Base-by-base conservation (phyloP, 2,113 vertebrate genomes). In the Scomber scombrus region DNA sequence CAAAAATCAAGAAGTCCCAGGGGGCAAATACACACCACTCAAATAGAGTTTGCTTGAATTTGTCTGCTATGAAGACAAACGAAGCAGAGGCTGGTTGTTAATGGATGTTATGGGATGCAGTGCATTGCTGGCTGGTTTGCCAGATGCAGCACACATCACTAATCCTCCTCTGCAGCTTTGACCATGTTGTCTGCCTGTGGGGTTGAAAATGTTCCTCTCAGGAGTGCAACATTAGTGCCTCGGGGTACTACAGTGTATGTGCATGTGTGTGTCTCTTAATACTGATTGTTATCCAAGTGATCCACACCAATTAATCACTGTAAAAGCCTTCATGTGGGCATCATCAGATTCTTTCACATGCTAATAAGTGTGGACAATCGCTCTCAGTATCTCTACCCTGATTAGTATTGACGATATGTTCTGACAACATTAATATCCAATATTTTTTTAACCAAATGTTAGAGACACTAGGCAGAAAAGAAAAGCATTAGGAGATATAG, bases 401-500 rank as follows among this genome's bases (percentile, higher is more conserved):
- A 58, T 11, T 51, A 5, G 26, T 55, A 64, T 51, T 14, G 29
- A 75, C 67, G 19, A 11, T 16, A 71, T 66, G 54, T 57, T 68
- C 40, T 51, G 21, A 67, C 23, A 45, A 65, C n/a, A 61, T 43
- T 12, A 54, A 78, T 16, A 75, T 18, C 75, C 29, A 47, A 9
- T 57, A 43, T 15, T 52, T 57, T 80, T 21, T 73, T 68, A 13
- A 26, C 57, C 18, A 50, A 66, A 79, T 68, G 61, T 67, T 65
- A 77, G 58, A 85, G 23, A 88, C 67, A 82, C 47, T 2, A 15
- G 56, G 73, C 55, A 80, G 71, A 63, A 78, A 78, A 16, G 40
- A 78, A 51, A 78, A 84, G 75, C 69, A 18, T 75, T 18, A 34
- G 74, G 70, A 65, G 52, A 62, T 71, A 43, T 72, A 21, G 8